These are phyloP conservation scores for Halictus ligatus DNA, from an alignment of 2,888 invertebrate genomes.

Conservation along the genomic window DNA sequence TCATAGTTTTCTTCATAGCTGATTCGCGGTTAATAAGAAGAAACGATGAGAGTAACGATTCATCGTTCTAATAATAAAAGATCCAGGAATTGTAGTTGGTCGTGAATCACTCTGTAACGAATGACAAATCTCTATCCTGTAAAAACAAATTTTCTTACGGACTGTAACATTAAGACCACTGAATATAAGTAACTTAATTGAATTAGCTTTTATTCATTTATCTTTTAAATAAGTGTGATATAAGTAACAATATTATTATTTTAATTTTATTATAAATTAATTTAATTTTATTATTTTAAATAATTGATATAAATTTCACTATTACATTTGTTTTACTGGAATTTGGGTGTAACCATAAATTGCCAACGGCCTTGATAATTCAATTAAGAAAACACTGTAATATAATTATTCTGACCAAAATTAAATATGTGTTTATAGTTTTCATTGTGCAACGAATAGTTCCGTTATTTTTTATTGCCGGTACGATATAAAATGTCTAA, in stretches of 20 bases:
- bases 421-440: too few relatives aligned
- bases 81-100: neutral
- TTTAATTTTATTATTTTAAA: neutral
- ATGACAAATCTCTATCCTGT: neutral
- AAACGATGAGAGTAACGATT: neutral
- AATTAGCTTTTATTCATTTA: neutral
- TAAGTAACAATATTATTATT: neutral
- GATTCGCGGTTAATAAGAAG: neutral
- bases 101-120: neutral
- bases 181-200: neutral
- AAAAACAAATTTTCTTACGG: neutral
- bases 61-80: slow-evolving; percentile 4
- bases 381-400: too few relatives aligned
- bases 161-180: neutral
- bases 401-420: too few relatives aligned
- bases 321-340: neutral
- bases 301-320: neutral
- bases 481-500: too few relatives aligned
- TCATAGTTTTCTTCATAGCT: neutral
- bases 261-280: too few relatives aligned
- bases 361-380: too few relatives aligned
- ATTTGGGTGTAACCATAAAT: too few relatives aligned
- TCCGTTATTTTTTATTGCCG: too few relatives aligned
- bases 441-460: too few relatives aligned
- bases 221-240: neutral